Base-by-base conservation (phyloP, 1,140 invertebrate genomes). In the Rhyacophila brunnea region DNA sequence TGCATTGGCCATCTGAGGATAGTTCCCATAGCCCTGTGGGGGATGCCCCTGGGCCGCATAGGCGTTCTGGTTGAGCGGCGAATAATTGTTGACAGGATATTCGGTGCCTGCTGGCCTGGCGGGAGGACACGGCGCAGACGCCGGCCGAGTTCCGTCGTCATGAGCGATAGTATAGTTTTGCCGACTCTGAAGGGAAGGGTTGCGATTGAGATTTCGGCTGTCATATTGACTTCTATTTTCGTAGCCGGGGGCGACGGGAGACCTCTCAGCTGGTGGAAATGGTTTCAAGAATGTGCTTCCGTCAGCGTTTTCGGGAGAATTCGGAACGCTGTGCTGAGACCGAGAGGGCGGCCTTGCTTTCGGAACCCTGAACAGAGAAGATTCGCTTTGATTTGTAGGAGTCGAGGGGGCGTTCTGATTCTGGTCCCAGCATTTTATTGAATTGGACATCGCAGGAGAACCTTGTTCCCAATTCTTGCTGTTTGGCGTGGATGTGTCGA, bases 311-410 rank as follows among this genome's bases (percentile, higher is more conserved):
- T 77, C 73, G 10, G 73, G 68, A n/a, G 72, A 69, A 64, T 68
- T 75, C 0, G 70, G 62, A 56, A 66, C 23, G 55, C 38, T 64
- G 17, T 60, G 56, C 54, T 79, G 77, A 3, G 82, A 83, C 51
- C 84, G 74, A 0, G 85, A 86, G 7, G 84, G 84, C 15, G 85
- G 85, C 65, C 84, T 78, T 2, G 84, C 84, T 70, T 83, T 85
- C 1, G 85, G 85, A 1, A 86, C 81, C 65, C 85, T 74, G 65
- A 87, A 87, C 1, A 84, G 76, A 6, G 81, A 78, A 20, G 80
- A 81, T 60, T 81, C 79, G 62, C 71, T 76, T 62, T 74, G 73
- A 51, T 58, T 50, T 3, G 49, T 44, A 32, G 42, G 66, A 34
- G 56, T 56, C 5, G 15, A 40, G 6, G 60, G 60, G 19, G 51